Conservation (phyloP, 2,797 vertebrate genomes). For the Danio choprae region DNA sequence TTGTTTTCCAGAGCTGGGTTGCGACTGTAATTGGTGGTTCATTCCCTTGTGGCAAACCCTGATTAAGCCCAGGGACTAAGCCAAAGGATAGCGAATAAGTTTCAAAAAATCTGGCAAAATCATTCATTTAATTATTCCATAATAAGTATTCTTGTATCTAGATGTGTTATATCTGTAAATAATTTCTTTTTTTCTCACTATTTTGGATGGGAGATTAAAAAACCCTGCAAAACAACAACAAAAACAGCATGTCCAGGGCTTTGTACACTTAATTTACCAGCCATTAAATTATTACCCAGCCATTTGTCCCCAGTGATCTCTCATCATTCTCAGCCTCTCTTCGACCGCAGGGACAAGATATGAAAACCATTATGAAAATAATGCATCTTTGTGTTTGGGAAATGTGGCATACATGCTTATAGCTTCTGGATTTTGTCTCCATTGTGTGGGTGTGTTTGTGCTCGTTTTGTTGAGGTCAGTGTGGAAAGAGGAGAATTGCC, state of each 20-base stretch:
- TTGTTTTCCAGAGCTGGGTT: too few species aligned
- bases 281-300: conserved; percentile 73
- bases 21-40: too few species aligned
- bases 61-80: too few species aligned
- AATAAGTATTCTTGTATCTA: not conserved
- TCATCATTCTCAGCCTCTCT: conserved; percentile 13
- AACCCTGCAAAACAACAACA: too few species aligned
- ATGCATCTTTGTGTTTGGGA: conserved; percentile 58
- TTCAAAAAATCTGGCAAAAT: not conserved
- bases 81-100: too few species aligned
- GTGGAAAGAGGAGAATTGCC: conserved; percentile 64
- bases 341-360: conserved; percentile 50
- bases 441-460: conserved; percentile 61
- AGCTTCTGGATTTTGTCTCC: conserved; percentile 55
- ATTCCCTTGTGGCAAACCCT: too few species aligned
- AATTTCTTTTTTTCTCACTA: not conserved
- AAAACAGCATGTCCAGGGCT: conserved; percentile 62
- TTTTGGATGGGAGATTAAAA: too few species aligned
- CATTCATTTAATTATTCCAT: too few species aligned
- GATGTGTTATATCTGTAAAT: not conserved
- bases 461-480: conserved; percentile 62
- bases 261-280: conserved; percentile 60
- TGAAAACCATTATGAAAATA: conserved; percentile 54
- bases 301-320: conserved; percentile 33
- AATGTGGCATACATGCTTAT: conserved; percentile 58